Evolutionary conservation across 2,797 vertebrate species (phyloP), one percentile per base, ranked within the genome.

Genomic region (Cercopithecus diana): DNA sequence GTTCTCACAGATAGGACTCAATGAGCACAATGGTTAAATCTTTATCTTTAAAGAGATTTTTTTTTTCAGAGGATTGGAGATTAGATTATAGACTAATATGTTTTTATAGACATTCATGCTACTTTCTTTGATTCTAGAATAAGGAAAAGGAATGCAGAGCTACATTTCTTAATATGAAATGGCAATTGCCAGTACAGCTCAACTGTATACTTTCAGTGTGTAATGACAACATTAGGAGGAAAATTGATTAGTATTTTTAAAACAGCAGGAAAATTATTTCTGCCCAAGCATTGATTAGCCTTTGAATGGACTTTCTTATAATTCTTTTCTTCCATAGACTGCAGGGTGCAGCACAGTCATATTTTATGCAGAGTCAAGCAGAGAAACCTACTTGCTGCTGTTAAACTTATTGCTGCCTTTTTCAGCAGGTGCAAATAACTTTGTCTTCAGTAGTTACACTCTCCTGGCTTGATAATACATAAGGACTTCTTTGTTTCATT

Each of bases 161-260:
- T 89, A 13, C 24, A 64, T 82, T 95, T 97, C 48, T 33, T 48
- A 84, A 88, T 77, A 85, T 33, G 36, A 95, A 96, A 86, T 93
- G 7, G 17, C 58, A 70, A 83, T 91, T 96, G 58, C 24, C 43
- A 45, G 33, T 76, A 43, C 24, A 91, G 48, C 12, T 39, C 52
- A 79, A 41, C 95, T 96, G 72, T 93, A 52, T 88, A 50, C 95
- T 96, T n/a, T 91, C 43, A 43, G 64, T 70, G 11, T 84, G 24
- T 83, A 92, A 64, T 90, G 58, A 80, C 90, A 90, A n/a, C 39
- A 82, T 52, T 76, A 73, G 88, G 79, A 95, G 57, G 70, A 92
- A 96, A 95, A 97, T 91, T 94, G 96, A 96, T 97, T 93, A 84
- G 86, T 94, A 75, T 72, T 95, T 97, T 97, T 95, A 94, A 95